Conservation (phyloP, 2,113 vertebrate species). For the Equus przewalskii region DNA sequence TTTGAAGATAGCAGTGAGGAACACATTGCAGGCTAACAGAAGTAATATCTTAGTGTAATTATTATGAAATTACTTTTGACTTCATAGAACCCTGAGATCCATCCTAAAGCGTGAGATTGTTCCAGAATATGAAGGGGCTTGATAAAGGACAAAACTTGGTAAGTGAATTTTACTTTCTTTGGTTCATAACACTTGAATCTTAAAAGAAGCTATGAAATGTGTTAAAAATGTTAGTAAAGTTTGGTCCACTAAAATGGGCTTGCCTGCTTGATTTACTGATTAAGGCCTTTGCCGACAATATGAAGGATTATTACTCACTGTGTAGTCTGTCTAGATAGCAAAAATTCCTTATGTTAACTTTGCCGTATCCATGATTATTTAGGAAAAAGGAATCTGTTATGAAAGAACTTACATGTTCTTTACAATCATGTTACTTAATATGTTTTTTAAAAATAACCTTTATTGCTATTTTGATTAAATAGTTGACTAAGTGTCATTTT, state of each 20-base stretch:
- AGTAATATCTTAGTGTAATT: background rate
- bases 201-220: background rate
- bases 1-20: background rate
- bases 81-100: background rate
- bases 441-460: background rate
- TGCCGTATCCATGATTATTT: background rate
- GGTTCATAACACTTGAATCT: slow-evolving; percentile 20
- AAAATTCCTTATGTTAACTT: slow-evolving; percentile 25
- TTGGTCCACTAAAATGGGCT: background rate
- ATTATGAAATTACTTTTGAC: background rate
- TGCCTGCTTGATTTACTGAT: slow-evolving; percentile 32
- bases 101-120: background rate
- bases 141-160: background rate
- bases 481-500: slow-evolving; percentile 38
- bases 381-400: background rate
- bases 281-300: background rate
- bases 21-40: background rate
- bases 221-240: background rate
- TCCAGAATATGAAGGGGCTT: background rate
- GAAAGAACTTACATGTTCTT: slow-evolving; percentile 14
- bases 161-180: slow-evolving; percentile 26
- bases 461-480: slow-evolving; percentile 61
- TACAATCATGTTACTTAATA: background rate
- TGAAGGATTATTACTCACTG: slow-evolving; percentile 1
- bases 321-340: background rate